A percentile compares a stretch with the other conserved stretches of the same genome.
Conservation (phyloP, 2,113 vertebrate genomes). For the Cochlearius cochlearius region DNA sequence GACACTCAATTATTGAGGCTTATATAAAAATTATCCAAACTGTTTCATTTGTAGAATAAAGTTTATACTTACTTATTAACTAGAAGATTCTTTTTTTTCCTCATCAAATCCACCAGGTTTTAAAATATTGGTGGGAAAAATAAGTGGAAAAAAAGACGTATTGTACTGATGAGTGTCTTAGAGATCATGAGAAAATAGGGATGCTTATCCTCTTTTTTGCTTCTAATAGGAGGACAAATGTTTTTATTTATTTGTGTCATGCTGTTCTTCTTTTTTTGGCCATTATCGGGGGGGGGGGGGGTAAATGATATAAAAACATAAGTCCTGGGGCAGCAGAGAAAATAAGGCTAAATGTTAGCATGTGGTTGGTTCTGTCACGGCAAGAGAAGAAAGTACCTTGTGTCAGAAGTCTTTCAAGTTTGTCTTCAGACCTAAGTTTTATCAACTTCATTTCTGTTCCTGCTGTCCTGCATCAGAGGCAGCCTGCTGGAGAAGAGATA, state of each 20-base stretch:
- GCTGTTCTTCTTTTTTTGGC: neutral
- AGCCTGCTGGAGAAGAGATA: neutral
- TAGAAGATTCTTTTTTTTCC: too few relatives aligned
- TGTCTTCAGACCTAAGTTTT: neutral
- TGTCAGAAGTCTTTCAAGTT: neutral
- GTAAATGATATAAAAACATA: neutral
- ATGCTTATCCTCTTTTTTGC: neutral
- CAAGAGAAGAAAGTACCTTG: neutral
- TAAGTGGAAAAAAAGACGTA: too few relatives aligned
- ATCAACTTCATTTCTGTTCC: neutral
- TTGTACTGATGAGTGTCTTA: neutral
- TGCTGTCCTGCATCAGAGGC: neutral
- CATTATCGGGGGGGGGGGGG: neutral
- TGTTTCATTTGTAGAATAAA: neutral
- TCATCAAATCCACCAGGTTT: neutral
- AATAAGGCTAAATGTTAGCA: neutral
- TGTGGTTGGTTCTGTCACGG: fast-evolving
- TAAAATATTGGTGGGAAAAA: neutral
- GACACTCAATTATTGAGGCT: neutral
- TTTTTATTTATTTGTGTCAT: neutral
- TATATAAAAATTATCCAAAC: neutral
- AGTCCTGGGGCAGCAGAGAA: neutral
- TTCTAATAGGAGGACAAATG: neutral
- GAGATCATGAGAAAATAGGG: neutral
- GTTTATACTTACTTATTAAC: neutral